These are phyloP conservation scores for Siphamia tubifer DNA, from an alignment of 2,113 vertebrate genomes.

Conservation along the genomic window DNA sequence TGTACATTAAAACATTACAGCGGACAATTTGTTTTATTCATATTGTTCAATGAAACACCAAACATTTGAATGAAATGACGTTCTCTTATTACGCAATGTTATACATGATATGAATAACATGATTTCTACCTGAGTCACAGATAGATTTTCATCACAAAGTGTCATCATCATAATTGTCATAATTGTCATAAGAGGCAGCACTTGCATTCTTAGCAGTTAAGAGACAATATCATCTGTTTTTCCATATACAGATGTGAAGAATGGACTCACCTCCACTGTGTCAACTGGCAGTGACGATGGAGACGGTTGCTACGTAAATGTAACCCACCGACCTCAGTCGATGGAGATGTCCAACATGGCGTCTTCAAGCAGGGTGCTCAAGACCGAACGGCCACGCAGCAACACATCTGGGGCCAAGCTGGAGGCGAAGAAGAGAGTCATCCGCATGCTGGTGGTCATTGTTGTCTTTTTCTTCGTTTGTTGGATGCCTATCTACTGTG, in stretches of 20 bases:
- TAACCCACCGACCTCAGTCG: conserved; percentile 70
- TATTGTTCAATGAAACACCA: too few relatives aligned
- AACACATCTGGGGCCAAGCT: conserved; percentile 88
- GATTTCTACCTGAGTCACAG: too few relatives aligned
- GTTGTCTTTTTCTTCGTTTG: conserved; percentile 93
- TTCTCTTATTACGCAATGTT: too few relatives aligned
- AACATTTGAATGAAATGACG: too few relatives aligned
- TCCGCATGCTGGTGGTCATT: conserved; percentile 94
- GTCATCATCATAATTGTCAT: too few relatives aligned
- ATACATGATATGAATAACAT: too few relatives aligned
- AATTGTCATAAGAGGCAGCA: too few relatives aligned
- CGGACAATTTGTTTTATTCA: too few relatives aligned
- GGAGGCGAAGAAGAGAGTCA: conserved; percentile 91
- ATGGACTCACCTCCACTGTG: conserved; percentile 40
- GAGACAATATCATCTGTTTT: neutral
- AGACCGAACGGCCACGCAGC: conserved; percentile 77
- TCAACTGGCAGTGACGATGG: conserved; percentile 76
- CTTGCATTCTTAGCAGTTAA: too few relatives aligned
- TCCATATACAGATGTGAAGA: conserved; percentile 68
- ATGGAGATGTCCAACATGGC: conserved; percentile 88
- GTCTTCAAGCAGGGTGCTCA: conserved; percentile 20
- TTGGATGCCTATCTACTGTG: conserved; percentile 93
- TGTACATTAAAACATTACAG: too few relatives aligned
- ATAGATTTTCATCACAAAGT: too few relatives aligned
- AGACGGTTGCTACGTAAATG: conserved; percentile 89